phyloP scores from a whole-genome alignment of 2,113 vertebrate genomes.

The Lepisosteus osseus region DNA sequence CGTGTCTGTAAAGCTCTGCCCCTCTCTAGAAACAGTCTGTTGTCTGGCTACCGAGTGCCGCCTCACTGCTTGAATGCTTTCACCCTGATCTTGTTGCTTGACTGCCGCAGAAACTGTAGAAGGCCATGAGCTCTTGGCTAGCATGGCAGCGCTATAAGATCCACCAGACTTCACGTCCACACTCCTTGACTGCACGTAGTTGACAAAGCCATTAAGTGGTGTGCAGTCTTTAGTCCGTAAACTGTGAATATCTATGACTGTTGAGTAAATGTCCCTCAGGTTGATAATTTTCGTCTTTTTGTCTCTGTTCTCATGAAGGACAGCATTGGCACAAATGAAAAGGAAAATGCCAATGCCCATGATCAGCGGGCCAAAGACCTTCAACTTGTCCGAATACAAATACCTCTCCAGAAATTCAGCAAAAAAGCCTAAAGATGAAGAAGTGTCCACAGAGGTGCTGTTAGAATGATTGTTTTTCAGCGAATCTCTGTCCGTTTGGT shows the following conservation, averaged over 20 bases:
- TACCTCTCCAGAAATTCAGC: slow-evolving; percentile 76
- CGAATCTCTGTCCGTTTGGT: slow-evolving; percentile 41
- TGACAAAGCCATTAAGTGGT: slow-evolving; percentile 85
- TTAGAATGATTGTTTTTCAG: slow-evolving; percentile 35
- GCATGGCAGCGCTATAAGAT: slow-evolving; percentile 64
- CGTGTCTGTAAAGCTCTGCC: slow-evolving; percentile 74
- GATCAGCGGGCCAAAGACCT: slow-evolving; percentile 89
- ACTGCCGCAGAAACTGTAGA: slow-evolving; percentile 52
- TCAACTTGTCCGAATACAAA: slow-evolving; percentile 89
- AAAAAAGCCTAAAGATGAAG: slow-evolving; percentile 60
- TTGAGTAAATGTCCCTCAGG: slow-evolving; percentile 93
- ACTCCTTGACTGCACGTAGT: slow-evolving; percentile 73
- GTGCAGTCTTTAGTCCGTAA: slow-evolving; percentile 79
- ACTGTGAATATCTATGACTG: slow-evolving; percentile 92
- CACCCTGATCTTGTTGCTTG: slow-evolving; percentile 48
- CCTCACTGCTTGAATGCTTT: slow-evolving; percentile 45
- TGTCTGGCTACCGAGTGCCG: slow-evolving; percentile 49
- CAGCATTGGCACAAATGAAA: slow-evolving; percentile 94
- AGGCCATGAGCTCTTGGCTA: slow-evolving; percentile 78
- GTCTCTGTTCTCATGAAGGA: slow-evolving; percentile 91
- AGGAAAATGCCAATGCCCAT: slow-evolving; percentile 97
- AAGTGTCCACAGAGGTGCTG: slow-evolving; percentile 27
- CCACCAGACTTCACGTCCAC: slow-evolving; percentile 63
- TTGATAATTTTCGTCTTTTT: slow-evolving; percentile 95
- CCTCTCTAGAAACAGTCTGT: slow-evolving; percentile 59